Evolutionary conservation across 2,113 vertebrate genomes (phyloP).

Genomic region (Thinocorus orbignyianus): DNA sequence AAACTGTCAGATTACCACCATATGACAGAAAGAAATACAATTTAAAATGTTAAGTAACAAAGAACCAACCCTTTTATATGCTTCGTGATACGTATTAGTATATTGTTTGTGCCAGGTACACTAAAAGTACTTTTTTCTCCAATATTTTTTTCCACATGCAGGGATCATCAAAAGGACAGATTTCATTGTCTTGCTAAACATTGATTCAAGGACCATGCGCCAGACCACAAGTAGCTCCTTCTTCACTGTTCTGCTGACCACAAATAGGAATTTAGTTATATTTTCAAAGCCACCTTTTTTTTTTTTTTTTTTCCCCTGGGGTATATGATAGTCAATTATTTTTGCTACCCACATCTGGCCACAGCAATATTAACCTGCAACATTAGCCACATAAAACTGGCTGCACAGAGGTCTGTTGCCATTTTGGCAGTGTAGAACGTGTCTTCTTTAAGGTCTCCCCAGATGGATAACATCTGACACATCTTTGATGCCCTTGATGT

Average conservation of each 20-base stretch:
- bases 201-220: not conserved
- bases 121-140: not conserved
- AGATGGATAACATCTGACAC: not conserved
- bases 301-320: not conserved
- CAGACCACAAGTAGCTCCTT: accelerated
- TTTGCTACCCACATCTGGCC: not conserved
- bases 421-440: not conserved
- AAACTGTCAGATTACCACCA: not conserved
- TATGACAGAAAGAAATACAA: not conserved
- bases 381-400: not conserved
- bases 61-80: not conserved
- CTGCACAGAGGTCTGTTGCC: not conserved
- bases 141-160: not conserved
- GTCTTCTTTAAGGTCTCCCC: not conserved
- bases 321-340: not conserved
- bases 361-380: not conserved
- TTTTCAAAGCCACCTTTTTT: not conserved
- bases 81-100: not conserved
- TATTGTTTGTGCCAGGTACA: not conserved
- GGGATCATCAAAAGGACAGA: not conserved
- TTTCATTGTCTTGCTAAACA: not conserved
- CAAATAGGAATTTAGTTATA: not conserved
- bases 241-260: not conserved
- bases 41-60: not conserved
- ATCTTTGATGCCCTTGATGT: not conserved